Conservation (phyloP, 92 coral and sea anemone genomes). For the Zoanthus sociatus region DNA sequence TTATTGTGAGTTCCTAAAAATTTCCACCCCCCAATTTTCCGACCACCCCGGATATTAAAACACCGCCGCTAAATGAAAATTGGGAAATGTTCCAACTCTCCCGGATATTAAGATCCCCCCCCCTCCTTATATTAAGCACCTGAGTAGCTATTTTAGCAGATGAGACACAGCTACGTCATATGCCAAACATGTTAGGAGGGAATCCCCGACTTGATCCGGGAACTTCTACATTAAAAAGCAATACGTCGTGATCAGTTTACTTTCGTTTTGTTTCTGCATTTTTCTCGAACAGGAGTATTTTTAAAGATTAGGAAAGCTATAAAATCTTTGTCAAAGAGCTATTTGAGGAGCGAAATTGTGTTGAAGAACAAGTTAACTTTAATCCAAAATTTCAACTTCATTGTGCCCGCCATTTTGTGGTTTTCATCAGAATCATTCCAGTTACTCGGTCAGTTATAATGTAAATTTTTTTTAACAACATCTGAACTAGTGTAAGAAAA, state of each 20-base stretch:
- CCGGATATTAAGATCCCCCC: no score
- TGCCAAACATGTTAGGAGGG: conserved; percentile 17
- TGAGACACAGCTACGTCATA: conserved; percentile 25
- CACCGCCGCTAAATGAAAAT: no score
- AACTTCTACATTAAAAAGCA: not conserved
- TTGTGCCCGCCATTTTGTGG: conserved; percentile 30
- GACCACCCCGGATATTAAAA: no score
- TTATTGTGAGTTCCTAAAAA: no score
- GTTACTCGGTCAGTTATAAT: not conserved
- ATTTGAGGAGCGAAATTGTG: not conserved
- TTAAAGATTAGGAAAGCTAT: not conserved
- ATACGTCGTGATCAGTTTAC: not conserved
- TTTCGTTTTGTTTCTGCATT: conserved; percentile 1
- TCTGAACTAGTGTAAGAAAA: not conserved
- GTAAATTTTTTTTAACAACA: not conserved
- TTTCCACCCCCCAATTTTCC: no score
- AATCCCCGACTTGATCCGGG: conserved; percentile 50
- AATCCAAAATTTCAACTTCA: not conserved
- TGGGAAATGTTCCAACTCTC: no score
- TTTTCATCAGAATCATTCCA: not conserved
- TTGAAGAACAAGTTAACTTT: not conserved
- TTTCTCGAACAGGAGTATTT: not conserved
- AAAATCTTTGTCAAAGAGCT: not conserved
- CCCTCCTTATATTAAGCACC: no score
- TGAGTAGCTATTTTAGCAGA: not conserved